A percentile compares a stretch with the other conserved stretches of the same genome.
These are phyloP conservation scores for Pogonocherus hispidulus DNA, from an alignment of 2,888 invertebrate species.

Conservation along the genomic window DNA sequence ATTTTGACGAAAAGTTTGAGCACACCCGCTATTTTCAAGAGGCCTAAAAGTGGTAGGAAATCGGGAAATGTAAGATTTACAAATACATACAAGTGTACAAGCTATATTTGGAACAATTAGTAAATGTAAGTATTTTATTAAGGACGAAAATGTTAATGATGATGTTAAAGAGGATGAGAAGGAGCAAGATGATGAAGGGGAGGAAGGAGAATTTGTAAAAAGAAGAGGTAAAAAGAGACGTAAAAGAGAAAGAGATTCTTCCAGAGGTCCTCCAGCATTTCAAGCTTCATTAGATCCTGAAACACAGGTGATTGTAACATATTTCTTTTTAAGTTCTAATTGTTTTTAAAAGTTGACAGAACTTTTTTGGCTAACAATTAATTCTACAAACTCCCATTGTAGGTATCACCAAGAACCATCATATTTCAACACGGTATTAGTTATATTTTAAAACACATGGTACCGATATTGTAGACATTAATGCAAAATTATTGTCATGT, in stretches of 20 bases:
- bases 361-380: too few relatives aligned
- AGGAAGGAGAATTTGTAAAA: constrained; percentile 74
- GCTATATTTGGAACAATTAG: background rate
- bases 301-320: constrained; percentile 75
- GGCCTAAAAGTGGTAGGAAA: constrained; percentile 36
- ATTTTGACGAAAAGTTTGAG: constrained; percentile 21
- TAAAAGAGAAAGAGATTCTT: constrained; percentile 65
- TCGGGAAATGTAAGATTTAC: constrained; percentile 28
- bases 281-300: constrained; percentile 75
- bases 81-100: too few relatives aligned
- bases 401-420: too few relatives aligned
- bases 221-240: constrained; percentile 71
- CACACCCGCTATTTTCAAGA: constrained; percentile 36
- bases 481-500: too few relatives aligned
- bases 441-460: too few relatives aligned
- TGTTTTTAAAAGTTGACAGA: too few relatives aligned
- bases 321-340: too few relatives aligned
- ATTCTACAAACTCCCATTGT: too few relatives aligned
- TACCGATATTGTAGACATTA: too few relatives aligned
- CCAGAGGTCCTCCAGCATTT: constrained; percentile 62
- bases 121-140: background rate
- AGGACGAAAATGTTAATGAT: constrained; percentile 13
- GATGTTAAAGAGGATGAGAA: constrained; percentile 39
- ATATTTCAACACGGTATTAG: too few relatives aligned
- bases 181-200: constrained; percentile 70